These are phyloP conservation scores for Onychostruthus taczanowskii DNA, from an alignment of 2,113 vertebrate species.

Conservation along the genomic window DNA sequence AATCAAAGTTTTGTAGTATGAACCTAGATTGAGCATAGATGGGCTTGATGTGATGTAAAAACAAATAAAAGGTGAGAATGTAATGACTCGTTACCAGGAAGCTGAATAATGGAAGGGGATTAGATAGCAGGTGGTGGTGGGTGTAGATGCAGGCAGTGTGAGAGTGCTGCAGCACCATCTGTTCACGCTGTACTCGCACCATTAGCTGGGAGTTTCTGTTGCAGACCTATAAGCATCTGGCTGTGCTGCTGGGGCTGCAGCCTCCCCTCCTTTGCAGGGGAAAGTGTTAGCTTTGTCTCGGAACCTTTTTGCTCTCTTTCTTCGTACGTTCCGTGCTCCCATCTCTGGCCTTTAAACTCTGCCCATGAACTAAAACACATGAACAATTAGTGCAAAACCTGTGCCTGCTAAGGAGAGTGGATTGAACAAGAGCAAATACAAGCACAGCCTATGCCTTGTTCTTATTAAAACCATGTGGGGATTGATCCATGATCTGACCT, in stretches of 20 bases:
- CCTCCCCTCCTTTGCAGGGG: not conserved
- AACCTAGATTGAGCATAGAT: not conserved
- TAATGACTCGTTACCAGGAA: not conserved
- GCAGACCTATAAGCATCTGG: not conserved
- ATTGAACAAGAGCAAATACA: not conserved
- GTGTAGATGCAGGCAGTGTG: not conserved
- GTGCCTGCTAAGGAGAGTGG: not conserved
- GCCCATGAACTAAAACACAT: not conserved
- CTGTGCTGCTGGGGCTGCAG: not conserved
- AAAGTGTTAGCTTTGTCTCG: not conserved
- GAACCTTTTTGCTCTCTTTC: not conserved
- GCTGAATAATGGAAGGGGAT: not conserved
- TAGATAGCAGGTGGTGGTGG: not conserved
- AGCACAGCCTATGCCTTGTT: not conserved
- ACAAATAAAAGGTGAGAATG: not conserved
- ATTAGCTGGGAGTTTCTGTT: not conserved
- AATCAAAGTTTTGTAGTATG: not conserved
- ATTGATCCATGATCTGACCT: not conserved
- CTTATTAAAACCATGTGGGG: not conserved
- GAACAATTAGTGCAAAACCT: not conserved
- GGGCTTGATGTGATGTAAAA: not conserved
- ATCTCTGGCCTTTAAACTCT: not conserved
- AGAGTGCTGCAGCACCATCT: not conserved
- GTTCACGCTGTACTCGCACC: not conserved
- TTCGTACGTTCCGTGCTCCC: fast-evolving